Evolutionary conservation across 2,113 vertebrate genomes (phyloP).

Genomic region (Podarcis muralis): DNA sequence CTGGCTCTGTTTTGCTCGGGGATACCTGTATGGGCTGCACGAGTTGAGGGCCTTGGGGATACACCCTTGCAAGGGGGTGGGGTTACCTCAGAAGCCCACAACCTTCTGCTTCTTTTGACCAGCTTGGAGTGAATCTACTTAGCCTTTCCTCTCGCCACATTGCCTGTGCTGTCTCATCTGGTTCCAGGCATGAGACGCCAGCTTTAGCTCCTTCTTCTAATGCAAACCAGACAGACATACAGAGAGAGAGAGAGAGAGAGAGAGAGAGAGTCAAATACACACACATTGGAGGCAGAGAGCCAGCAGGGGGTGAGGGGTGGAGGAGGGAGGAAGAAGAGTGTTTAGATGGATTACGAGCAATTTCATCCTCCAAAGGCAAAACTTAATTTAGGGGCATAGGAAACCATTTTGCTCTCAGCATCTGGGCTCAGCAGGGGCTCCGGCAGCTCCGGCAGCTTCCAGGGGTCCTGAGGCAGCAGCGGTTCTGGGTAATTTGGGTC

Average conservation of each 20-base stretch:
- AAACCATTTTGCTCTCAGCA: slow-evolving; percentile 4
- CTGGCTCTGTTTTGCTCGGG: not conserved
- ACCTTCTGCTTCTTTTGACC: not conserved
- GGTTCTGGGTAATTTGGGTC: slow-evolving; percentile 8
- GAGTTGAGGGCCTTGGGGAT: too few relatives aligned
- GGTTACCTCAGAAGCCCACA: not conserved
- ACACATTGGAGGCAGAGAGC: slow-evolving; percentile 8
- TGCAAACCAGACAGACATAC: not conserved
- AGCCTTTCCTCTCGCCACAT: not conserved
- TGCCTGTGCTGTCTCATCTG: slow-evolving; percentile 14
- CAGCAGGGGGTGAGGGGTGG: not conserved
- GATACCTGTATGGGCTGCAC: not conserved
- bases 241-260: too few relatives aligned
- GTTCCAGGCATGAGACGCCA: not conserved
- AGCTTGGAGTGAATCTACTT: not conserved
- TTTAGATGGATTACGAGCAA: slow-evolving; percentile 35
- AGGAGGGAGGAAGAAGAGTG: not conserved
- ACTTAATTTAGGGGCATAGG: slow-evolving; percentile 19
- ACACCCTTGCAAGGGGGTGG: not conserved
- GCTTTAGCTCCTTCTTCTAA: not conserved
- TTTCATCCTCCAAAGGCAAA: slow-evolving; percentile 35
- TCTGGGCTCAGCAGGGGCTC: slow-evolving; percentile 11
- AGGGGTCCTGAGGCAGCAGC: not conserved
- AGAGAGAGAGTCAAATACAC: not conserved
- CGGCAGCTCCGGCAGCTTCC: not conserved